phyloP scores from a whole-genome alignment of 2,113 vertebrate genomes.

The Dasyprocta punctata region DNA sequence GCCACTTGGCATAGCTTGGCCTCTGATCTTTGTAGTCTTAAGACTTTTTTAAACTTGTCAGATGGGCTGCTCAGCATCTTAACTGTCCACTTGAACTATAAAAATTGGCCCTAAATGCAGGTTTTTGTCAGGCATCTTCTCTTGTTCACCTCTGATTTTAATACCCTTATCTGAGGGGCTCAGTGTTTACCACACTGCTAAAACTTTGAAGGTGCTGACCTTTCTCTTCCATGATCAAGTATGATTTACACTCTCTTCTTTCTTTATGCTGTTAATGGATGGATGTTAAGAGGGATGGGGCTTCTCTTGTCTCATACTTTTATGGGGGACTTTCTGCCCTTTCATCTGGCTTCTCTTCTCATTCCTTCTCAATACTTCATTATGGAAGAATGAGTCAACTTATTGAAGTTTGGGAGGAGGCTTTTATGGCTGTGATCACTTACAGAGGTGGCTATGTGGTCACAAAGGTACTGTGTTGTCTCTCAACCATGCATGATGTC shows the following conservation, averaged over 20 bases:
- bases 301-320: background rate
- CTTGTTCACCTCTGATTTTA: background rate
- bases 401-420: background rate
- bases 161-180: background rate
- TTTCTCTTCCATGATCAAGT: background rate
- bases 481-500: background rate
- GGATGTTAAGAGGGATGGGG: background rate
- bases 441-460: background rate
- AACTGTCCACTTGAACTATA: background rate
- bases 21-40: background rate
- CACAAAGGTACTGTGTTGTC: background rate
- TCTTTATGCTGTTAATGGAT: background rate
- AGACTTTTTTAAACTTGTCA: background rate
- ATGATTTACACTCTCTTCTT: background rate
- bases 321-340: background rate
- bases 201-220: background rate
- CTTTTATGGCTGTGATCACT: background rate
- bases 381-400: background rate
- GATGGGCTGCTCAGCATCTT: background rate
- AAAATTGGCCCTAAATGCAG: background rate
- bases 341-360: background rate
- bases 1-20: background rate
- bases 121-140: background rate
- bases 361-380: background rate
- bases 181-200: background rate